Evolutionary conservation across 2,113 vertebrate species (phyloP).

Genomic region (Engraulis encrasicolus): DNA sequence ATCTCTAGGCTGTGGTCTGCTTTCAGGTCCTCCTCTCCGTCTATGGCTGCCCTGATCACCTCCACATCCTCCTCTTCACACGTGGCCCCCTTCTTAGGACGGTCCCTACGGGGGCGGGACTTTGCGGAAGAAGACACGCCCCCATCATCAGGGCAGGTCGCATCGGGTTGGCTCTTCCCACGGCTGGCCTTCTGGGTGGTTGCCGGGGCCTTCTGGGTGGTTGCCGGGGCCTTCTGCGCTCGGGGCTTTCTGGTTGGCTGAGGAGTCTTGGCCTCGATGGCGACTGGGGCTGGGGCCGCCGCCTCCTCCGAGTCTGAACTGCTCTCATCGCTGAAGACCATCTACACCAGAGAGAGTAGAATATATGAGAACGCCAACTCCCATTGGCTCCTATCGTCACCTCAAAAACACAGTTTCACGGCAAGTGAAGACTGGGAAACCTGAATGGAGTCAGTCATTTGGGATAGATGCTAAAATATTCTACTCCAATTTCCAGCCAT

Average conservation of each 20-base stretch:
- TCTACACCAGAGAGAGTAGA: no score
- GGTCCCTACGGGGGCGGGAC: conserved; percentile 50
- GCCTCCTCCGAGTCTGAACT: conserved; percentile 72
- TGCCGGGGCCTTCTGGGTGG: not conserved
- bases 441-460: no score
- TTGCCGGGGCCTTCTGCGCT: conserved; percentile 32
- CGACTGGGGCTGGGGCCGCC: conserved; percentile 39
- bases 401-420: no score
- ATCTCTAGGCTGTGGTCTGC: conserved; percentile 72
- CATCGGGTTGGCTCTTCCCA: conserved; percentile 52
- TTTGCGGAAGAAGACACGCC: conserved; percentile 8
- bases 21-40: conserved; percentile 51
- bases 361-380: no score
- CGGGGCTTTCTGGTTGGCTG: conserved; percentile 39
- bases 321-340: conserved; percentile 89
- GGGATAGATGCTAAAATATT: no score
- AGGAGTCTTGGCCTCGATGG: conserved; percentile 48
- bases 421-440: no score
- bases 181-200: conserved; percentile 46
- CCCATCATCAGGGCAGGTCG: conserved; percentile 65
- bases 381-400: no score
- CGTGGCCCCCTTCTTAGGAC: conserved; percentile 46
- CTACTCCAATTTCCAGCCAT: no score
- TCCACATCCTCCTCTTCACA: conserved; percentile 70
- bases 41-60: conserved; percentile 75